Evolutionary conservation across 30 jellyfish, hydroid and myxozoan genomes (phyloP), one percentile per base, ranked within the genome.

Genomic region (Hydra vulgaris): DNA sequence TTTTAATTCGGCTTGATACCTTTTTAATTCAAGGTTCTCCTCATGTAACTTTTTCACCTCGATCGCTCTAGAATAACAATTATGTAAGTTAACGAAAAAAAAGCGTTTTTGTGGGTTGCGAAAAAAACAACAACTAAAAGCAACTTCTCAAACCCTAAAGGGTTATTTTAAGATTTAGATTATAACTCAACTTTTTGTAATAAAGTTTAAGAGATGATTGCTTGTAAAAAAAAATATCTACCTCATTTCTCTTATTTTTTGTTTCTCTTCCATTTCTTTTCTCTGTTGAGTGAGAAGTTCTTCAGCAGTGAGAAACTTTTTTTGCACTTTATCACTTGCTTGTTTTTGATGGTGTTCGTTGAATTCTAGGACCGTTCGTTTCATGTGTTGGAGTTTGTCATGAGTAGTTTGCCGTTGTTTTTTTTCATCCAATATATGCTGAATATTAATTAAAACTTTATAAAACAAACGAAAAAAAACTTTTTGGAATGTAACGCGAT

Each of bases 11-110:
- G 87, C 72, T 70, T 66, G 83, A 18, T 66, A 21, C 0, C 23
- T 23, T 66, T 70, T 67, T 16, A 70, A 61, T 61, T 80, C 84
- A 12, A 22, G 20, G 22, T 61, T 26, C 15, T 68, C 87, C 16
- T 80, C 87, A 71, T 67, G 83, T 15, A 66, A 19, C 8, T 70
- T 67, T 52, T 80, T 80, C 0, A 84, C 87, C 67, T 80, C 81
- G 23, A 18, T 0, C 12, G 82, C 87, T 27, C 87, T 80, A 19
- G 8, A 54, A 21, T 12, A 25, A 26, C 17, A 73, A 21, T 71
- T 0, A n/a, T n/a, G n/a, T n/a, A n/a, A n/a, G n/a, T n/a, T n/a
- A n/a, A n/a, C n/a, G n/a, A n/a, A n/a, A n/a, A n/a, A n/a, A n/a
- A n/a, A n/a, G n/a, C n/a, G n/a, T n/a, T n/a, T n/a, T n/a, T n/a